Percentiles rank a stretch among this genome's conserved stretches.
phyloP scores from a whole-genome alignment of 1,140 invertebrate species.

The Lerema accius region DNA sequence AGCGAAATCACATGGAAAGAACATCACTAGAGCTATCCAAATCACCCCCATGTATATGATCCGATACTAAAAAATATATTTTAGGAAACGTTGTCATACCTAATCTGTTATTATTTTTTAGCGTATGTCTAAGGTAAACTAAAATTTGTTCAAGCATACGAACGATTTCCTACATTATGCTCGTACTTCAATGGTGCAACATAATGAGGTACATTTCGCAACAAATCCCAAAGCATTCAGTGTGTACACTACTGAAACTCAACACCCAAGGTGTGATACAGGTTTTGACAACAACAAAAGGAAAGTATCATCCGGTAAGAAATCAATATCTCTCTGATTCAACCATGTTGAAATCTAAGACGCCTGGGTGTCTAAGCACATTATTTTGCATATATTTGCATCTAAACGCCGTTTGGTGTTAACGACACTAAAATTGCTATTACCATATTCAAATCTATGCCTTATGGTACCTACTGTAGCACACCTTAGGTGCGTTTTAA shows the following conservation, averaged over 20 bases:
- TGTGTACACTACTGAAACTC: background rate
- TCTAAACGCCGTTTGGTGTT: constrained; percentile 20
- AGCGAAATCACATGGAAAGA: no score
- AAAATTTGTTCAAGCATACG: no score
- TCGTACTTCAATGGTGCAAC: no score
- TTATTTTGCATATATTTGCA: constrained; percentile 29
- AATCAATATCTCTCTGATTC: background rate
- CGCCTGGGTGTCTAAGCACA: constrained; percentile 21
- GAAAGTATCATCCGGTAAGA: background rate
- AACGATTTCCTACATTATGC: no score
- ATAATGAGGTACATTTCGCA: background rate
- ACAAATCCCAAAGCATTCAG: background rate
- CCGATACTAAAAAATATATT: no score
- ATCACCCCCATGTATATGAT: no score
- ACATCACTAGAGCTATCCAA: no score
- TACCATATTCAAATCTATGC: constrained; percentile 27
- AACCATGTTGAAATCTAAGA: constrained; percentile 9
- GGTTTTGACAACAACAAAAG: background rate
- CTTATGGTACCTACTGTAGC: background rate
- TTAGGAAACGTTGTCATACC: no score
- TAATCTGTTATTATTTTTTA: no score
- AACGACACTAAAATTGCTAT: constrained; percentile 30
- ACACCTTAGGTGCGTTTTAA: background rate
- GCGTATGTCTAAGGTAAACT: no score
- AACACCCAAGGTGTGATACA: background rate